Base-by-base conservation (phyloP, 2,113 vertebrate genomes). In the Siniperca chuatsi region DNA sequence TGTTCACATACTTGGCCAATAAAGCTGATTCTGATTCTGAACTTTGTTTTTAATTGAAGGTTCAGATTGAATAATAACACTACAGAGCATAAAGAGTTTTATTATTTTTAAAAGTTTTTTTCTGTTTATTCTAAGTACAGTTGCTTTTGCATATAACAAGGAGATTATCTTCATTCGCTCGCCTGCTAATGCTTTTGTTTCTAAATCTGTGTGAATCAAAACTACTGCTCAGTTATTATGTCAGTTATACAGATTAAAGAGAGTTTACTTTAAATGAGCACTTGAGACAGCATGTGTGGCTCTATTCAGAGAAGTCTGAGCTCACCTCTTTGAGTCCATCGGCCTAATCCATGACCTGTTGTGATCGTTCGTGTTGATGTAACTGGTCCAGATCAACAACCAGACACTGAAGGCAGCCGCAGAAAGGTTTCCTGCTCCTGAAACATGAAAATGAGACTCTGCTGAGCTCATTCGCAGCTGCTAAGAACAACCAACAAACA, bases 101-200 rank as follows among this genome's bases (percentile, higher is more conserved):
- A 50, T 50, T 50, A 16, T 15, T 16, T 44, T 20, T 48, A 21
- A n/a, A 69, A 75, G 15, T 61, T 1, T 23, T 64, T 74, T 74
- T 75, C 21, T 46, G 13, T 66, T 69, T 16, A n/a, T 35, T 76
- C 44, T 40, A 57, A 77, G 65, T 35, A 67, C 64, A 65, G n/a
- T 70, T 78, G 64, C 33, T 64, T 74, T 76, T 46, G 42, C 40
- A 69, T 58, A 58, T 77, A 42, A 73, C 78, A 74, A 40, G 23
- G 73, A 40, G 75, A 88, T 88, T 70, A 78, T 84, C 48, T 68
- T 68, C 46, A 75, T 60, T 75, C 20, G 25, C 40, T 58, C 12
- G 9, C 44, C 29, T 61, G n/a, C 64, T 44, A 64, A 79, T 58
- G 66, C 29, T 33, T 76, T 75, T 5, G 29, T 69, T 48, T 44